These are phyloP conservation scores for Ispidina picta DNA, from an alignment of 2,797 vertebrate species.

Conservation along the genomic window DNA sequence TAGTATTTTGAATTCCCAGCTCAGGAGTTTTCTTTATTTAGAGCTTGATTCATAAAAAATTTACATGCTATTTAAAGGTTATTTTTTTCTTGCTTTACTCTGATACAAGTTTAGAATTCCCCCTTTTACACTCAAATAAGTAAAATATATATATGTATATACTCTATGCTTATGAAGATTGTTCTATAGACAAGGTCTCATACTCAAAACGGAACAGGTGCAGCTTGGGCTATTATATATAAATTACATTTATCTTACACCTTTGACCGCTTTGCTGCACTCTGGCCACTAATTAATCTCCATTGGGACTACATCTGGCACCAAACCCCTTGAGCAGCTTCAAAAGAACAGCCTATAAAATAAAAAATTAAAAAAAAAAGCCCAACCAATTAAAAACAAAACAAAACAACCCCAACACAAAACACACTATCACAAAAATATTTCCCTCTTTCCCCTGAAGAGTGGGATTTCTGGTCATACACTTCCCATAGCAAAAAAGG, in stretches of 20 bases:
- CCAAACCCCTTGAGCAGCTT: slow-evolving; percentile 36
- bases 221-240: slow-evolving; percentile 63
- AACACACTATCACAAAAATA: slow-evolving; percentile 41
- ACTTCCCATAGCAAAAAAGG: neutral
- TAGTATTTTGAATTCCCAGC: slow-evolving; percentile 70
- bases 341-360: slow-evolving; percentile 46
- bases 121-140: slow-evolving; percentile 62
- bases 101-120: slow-evolving; percentile 54
- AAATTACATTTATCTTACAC: slow-evolving; percentile 70
- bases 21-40: slow-evolving; percentile 72
- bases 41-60: slow-evolving; percentile 75
- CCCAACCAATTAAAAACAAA: no score
- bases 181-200: slow-evolving; percentile 22
- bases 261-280: slow-evolving; percentile 55
- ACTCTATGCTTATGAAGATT: slow-evolving; percentile 33
- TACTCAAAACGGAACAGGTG: slow-evolving; percentile 66
- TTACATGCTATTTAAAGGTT: slow-evolving; percentile 70
- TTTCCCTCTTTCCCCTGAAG: slow-evolving; percentile 32
- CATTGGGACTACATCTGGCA: slow-evolving; percentile 60
- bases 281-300: slow-evolving; percentile 59
- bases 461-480: slow-evolving; percentile 4
- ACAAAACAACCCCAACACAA: neutral
- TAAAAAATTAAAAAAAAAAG: neutral
- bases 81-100: slow-evolving; percentile 65
- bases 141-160: neutral